Evolutionary conservation across 1,140 invertebrate species (phyloP).

Genomic region (Littorina saxatilis): DNA sequence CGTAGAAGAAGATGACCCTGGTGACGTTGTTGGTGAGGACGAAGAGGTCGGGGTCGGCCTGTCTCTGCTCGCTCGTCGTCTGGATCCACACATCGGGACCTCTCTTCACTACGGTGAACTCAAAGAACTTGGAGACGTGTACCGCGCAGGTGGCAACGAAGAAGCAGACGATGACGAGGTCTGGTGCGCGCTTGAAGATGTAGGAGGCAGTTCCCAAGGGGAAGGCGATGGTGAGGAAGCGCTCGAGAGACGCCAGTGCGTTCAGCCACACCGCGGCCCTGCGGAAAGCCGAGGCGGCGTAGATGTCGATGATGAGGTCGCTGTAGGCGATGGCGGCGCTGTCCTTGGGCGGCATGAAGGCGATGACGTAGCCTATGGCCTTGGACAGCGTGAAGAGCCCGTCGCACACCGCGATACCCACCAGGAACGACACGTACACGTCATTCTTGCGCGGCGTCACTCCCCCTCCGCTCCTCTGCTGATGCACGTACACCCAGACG

Average conservation of each 20-base stretch:
- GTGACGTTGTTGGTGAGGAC: background rate
- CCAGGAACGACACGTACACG: too few relatives aligned
- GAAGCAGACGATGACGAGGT: background rate
- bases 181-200: background rate
- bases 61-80: background rate
- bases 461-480: too few relatives aligned
- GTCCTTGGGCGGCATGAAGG: background rate
- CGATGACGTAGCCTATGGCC: too few relatives aligned
- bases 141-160: background rate
- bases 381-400: too few relatives aligned
- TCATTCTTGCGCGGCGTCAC: too few relatives aligned
- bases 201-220: background rate
- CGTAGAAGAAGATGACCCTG: too few relatives aligned
- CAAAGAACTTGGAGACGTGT: background rate
- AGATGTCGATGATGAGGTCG: background rate
- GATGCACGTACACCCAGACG: too few relatives aligned
- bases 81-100: too few relatives aligned
- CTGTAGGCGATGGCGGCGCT: background rate
- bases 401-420: too few relatives aligned
- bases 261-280: slow-evolving; percentile 6
- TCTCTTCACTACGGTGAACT: background rate
- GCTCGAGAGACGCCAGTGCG: background rate
- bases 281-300: background rate
- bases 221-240: slow-evolving; percentile 27
- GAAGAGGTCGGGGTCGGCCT: background rate